Base-by-base conservation (phyloP, 2,113 vertebrate species). In the Nesospiza acunhae region DNA sequence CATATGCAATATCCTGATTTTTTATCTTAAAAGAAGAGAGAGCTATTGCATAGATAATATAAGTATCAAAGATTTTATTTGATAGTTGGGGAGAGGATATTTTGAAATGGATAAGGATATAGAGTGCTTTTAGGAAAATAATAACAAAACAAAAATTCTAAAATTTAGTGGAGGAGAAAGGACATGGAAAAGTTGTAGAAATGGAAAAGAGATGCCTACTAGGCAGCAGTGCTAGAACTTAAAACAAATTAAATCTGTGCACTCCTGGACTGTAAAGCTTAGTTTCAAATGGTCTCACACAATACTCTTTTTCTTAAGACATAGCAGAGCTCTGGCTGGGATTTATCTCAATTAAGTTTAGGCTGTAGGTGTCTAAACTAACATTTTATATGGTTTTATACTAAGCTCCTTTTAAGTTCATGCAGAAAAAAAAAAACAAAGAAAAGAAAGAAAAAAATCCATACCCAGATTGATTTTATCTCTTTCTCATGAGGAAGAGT, bases 401-500 rank as follows among this genome's bases (percentile, higher is more conserved):
- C 18, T 89, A 46, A 91, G 35, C 12, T 91, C 5, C 10, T 78
- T 82, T 84, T 39, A 30, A 72, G 12, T 39, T 82, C 42, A 63
- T 6, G 9, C 4, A 62, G 14, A 9, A 24, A 23, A 80, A 72
- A 30, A 11, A 21, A 27, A 24, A 23, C 76, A 72, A 30, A 11
- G 18, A 27, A 1, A 13, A 11, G 8, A 13, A 27, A 26, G 11
- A 17, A 41, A 56, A 49, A 80, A 73, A 74, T 87, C 93, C n/a
- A 91, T 77, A 93, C 2, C 2, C 6, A 69, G 55, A 93, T 76
- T 90, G 90, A 95, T 94, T 94, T 93, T 83, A 73, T 69, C 49
- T 96, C 50, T 66, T 84, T 46, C 42, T 90, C 66, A 63, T 37
- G 39, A 79, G 41, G 23, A 78, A 75, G 74, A 89, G 33, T 81